A percentile compares a stretch with the other conserved stretches of the same genome.
phyloP scores from a whole-genome alignment of 2,113 vertebrate genomes.

The Tetrao urogallus region DNA sequence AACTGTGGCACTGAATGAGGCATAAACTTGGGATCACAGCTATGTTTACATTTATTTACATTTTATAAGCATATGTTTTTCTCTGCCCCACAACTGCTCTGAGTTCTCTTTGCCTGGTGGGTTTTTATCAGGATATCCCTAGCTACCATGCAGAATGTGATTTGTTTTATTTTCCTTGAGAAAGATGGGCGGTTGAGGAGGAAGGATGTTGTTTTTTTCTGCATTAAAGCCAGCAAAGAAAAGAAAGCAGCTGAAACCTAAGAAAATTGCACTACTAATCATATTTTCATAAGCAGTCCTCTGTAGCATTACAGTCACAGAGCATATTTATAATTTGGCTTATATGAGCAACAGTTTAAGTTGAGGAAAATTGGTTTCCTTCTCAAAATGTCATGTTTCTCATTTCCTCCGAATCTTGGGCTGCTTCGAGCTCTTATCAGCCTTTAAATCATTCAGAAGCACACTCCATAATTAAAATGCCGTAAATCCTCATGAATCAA shows the following conservation, averaged over 20 bases:
- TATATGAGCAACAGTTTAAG: conserved; percentile 81
- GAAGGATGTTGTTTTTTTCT: conserved; percentile 45
- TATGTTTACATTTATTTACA: neutral
- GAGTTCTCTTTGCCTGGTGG: neutral
- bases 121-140: neutral
- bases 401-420: conserved; percentile 76
- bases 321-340: conserved; percentile 79
- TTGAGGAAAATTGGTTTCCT: conserved; percentile 81
- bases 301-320: conserved; percentile 75
- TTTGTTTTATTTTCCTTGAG: conserved; percentile 55
- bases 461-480: conserved; percentile 78
- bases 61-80: neutral
- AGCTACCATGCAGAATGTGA: conserved; percentile 20
- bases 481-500: conserved; percentile 76
- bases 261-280: conserved; percentile 76
- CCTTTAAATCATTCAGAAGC: conserved; percentile 78
- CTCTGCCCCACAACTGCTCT: neutral
- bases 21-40: neutral
- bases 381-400: conserved; percentile 85
- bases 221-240: conserved; percentile 39
- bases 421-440: conserved; percentile 73
- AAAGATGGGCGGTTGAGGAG: conserved; percentile 29
- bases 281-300: conserved; percentile 71
- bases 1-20: neutral
- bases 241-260: conserved; percentile 62